Conservation (phyloP, 2,888 invertebrate genomes). For the Drosophila maculinotata region DNA sequence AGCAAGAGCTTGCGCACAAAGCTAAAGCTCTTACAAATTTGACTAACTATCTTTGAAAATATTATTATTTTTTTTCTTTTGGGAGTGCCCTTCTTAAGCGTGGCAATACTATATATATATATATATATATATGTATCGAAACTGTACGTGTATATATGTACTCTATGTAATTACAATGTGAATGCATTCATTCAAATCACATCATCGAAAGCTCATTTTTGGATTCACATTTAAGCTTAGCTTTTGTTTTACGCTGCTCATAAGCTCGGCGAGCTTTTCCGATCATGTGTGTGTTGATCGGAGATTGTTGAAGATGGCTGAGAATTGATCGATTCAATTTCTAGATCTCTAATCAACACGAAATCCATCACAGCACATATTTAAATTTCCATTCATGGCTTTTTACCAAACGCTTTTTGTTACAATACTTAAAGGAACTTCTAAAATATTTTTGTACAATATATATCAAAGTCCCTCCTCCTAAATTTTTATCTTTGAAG, state of each 20-base stretch:
- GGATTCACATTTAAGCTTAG: constrained; percentile 61
- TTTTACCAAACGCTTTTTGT: constrained; percentile 28
- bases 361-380: constrained; percentile 17
- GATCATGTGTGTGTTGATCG: constrained; percentile 4
- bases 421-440: constrained; percentile 1
- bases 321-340: neutral
- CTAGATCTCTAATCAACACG: constrained; percentile 25
- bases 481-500: neutral
- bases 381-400: constrained; percentile 19
- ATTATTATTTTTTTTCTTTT: constrained; percentile 18
- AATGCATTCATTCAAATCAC: constrained; percentile 40
- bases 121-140: constrained; percentile 15
- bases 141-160: constrained; percentile 74
- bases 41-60: constrained; percentile 27
- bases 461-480: constrained; percentile 29
- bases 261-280: constrained; percentile 16
- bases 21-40: constrained; percentile 23
- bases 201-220: constrained; percentile 29
- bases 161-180: constrained; percentile 62
- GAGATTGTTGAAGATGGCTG: constrained; percentile 1
- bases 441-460: constrained; percentile 15
- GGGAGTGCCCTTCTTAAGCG: constrained; percentile 37
- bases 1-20: constrained; percentile 44
- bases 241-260: constrained; percentile 69
- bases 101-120: constrained; percentile 23